phyloP scores from a whole-genome alignment of 2,888 invertebrate species.

The Heliconius hortense region DNA sequence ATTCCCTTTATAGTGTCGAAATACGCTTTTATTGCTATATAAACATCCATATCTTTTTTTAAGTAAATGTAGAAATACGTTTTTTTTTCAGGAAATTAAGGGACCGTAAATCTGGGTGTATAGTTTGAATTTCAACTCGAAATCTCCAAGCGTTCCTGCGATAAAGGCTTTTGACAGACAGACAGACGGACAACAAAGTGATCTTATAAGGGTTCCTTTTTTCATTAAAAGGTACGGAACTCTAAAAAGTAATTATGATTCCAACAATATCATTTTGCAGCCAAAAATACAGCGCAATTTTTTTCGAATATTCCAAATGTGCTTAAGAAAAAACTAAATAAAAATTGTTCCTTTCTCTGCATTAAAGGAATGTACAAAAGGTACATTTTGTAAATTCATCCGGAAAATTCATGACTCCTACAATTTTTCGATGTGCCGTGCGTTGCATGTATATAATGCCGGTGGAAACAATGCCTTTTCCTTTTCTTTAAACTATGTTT shows the following conservation, averaged over 20 bases:
- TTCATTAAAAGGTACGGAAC: no score
- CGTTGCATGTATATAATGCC: neutral
- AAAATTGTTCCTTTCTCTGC: neutral
- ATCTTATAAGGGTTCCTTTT: no score
- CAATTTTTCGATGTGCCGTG: constrained; percentile 7
- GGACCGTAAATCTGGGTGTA: no score
- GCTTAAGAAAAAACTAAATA: neutral
- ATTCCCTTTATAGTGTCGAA: no score
- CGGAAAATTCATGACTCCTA: constrained; percentile 7
- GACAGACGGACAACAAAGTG: no score
- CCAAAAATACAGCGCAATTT: neutral
- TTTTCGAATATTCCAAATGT: neutral
- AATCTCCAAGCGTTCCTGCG: no score
- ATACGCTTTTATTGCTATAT: no score
- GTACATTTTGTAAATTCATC: constrained; percentile 11
- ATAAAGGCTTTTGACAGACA: no score
- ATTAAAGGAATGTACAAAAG: constrained; percentile 12
- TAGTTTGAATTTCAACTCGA: no score
- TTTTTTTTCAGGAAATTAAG: no score
- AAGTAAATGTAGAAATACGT: no score
- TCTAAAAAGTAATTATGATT: neutral
- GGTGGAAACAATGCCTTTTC: constrained; percentile 9
- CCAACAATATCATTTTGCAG: neutral
- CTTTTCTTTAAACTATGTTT: neutral
- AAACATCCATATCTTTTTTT: no score